Evolutionary conservation across 1,140 invertebrate species (phyloP), one percentile per base, ranked within the genome.

Genomic region (Neuroterus valhalla): DNA sequence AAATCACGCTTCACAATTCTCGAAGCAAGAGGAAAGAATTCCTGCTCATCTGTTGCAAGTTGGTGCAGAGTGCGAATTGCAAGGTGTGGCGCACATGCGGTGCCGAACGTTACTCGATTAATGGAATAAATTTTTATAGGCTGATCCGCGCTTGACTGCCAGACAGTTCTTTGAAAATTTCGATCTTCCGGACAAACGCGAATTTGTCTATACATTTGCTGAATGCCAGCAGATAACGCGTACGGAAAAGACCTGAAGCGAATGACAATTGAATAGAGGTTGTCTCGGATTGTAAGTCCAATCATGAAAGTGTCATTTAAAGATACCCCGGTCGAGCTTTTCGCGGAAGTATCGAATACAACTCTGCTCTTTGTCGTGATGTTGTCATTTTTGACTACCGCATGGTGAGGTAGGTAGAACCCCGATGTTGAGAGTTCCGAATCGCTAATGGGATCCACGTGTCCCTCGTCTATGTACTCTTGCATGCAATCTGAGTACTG

Each of bases 101-200:
- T 52, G 66, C 21, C 73, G 17, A 50, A 70, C 2, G 69, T 70
- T 0, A 70, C 46, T 11, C 14, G 14, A 31, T 70, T 70, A 1
- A 70, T 19, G 0, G 23, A 2, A 11, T 81, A 90, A 44, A 81
- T 76, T 17, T 77, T 44, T 11, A 75, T 55, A 14, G 48, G 31
- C 2, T 70, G 42, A 8, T 70, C 48, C 6, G 3, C 1, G 17
- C 14, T 62, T 42, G 5, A 11, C 42, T 55, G n/a, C 38, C 68
- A 75, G 3, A 75, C 5, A 26, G 71, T 71, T 6, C 21, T 46
- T 66, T 75, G 74, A 66, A 42, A 75, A 8, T 45, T 48, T 12
- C 11, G 1, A 31, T 75, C 74, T 11, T 62, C 31, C 6, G 15
- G 4, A 4, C 4, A 11, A 14, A 75, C 42, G 15, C 1, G 15